Conservation (phyloP, 2,113 vertebrate genomes). For the Micromys minutus region DNA sequence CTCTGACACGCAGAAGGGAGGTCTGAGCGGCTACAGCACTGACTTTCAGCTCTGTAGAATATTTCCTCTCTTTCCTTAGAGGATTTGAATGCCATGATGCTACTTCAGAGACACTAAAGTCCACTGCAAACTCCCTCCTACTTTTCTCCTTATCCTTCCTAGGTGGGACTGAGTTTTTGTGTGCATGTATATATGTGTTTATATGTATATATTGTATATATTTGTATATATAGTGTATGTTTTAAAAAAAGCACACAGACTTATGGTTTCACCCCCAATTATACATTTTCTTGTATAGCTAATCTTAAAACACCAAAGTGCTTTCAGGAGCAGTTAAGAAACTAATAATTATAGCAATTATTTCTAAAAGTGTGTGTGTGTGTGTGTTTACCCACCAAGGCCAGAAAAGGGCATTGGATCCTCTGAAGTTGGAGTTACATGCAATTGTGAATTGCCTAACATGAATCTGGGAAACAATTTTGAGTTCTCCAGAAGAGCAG, state of each 20-base stretch:
- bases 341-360: neutral
- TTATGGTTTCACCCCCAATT: neutral
- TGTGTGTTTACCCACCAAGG: neutral
- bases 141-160: conserved; percentile 1
- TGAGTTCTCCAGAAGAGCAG: neutral
- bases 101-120: neutral
- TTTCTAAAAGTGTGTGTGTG: neutral
- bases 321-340: neutral
- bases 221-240: neutral
- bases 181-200: neutral
- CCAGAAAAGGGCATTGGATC: neutral
- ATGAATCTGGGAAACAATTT: neutral
- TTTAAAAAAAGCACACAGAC: neutral
- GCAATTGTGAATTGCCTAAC: neutral
- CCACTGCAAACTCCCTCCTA: neutral
- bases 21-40: neutral
- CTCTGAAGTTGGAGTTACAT: neutral
- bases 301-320: neutral
- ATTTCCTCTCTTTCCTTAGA: conserved; percentile 45
- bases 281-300: neutral
- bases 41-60: neutral
- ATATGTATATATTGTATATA: neutral
- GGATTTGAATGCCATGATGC: conserved; percentile 33
- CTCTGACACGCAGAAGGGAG: neutral
- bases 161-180: neutral